Evolutionary conservation across 2,113 vertebrate species (phyloP).

Genomic region (Todiramphus saurophagus): DNA sequence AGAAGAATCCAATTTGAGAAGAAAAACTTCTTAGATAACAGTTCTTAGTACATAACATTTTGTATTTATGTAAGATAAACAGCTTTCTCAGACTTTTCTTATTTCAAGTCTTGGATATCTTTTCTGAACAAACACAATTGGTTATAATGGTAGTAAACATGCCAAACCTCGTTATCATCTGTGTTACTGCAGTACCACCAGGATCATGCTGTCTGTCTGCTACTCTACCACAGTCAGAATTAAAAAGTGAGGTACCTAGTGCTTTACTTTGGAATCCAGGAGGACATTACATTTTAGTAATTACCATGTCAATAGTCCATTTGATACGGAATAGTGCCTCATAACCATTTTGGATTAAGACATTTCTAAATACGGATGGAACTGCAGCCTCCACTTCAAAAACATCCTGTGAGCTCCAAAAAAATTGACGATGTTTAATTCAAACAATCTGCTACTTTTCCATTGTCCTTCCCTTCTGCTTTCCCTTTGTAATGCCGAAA

Average conservation of each 20-base stretch:
- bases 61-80: slow-evolving; percentile 77
- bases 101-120: slow-evolving; percentile 60
- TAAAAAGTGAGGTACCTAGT: neutral
- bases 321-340: slow-evolving; percentile 65
- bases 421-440: slow-evolving; percentile 23
- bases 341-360: slow-evolving; percentile 16
- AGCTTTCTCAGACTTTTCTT: slow-evolving; percentile 64
- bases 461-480: slow-evolving; percentile 26
- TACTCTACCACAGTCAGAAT: neutral
- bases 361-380: neutral
- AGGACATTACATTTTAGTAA: slow-evolving; percentile 31
- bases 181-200: neutral
- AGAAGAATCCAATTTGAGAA: slow-evolving; percentile 41
- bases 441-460: neutral
- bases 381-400: neutral
- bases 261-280: slow-evolving; percentile 40
- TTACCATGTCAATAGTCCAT: neutral
- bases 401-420: neutral
- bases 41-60: slow-evolving; percentile 42
- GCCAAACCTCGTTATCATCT: neutral
- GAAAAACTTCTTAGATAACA: slow-evolving; percentile 42
- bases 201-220: neutral
- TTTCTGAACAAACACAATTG: slow-evolving; percentile 58
- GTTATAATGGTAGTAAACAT: slow-evolving; percentile 3
- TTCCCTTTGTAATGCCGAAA: slow-evolving; percentile 39